These are phyloP conservation scores for Solenopsis invicta DNA, from an alignment of 1,140 invertebrate genomes.

Conservation along the genomic window DNA sequence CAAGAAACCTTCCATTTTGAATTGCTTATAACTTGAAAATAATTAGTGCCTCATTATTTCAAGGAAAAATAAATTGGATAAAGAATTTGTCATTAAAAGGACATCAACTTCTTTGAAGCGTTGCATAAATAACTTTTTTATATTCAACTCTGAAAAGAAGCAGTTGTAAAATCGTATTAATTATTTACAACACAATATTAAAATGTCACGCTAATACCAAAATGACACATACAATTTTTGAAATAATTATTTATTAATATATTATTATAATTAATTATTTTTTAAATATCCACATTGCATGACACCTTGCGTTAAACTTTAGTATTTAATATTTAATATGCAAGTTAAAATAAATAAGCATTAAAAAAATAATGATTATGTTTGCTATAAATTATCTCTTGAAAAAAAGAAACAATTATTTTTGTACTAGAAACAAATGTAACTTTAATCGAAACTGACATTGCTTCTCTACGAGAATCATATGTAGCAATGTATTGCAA, in stretches of 20 bases:
- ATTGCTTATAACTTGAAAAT: not conserved
- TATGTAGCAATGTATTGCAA: not conserved
- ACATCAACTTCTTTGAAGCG: not conserved
- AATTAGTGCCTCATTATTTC: not conserved
- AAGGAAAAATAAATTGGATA: not conserved
- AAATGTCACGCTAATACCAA: too few species aligned
- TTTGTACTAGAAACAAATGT: not conserved
- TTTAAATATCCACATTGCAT: too few species aligned
- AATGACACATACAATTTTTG: not conserved
- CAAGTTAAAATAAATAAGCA: too few species aligned
- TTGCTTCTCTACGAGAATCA: not conserved
- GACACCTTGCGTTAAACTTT: too few species aligned
- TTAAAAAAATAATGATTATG: too few species aligned
- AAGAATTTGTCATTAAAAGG: conserved; percentile 25
- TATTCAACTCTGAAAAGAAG: not conserved
- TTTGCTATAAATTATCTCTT: not conserved
- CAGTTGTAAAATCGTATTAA: not conserved
- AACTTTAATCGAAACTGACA: not conserved
- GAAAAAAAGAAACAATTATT: not conserved
- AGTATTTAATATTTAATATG: too few species aligned
- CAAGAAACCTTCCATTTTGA: not conserved
- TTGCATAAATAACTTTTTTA: not conserved
- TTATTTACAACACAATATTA: not conserved
- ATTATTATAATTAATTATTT: too few species aligned
- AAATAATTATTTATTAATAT: not conserved